phyloP scores from a whole-genome alignment of 1,140 invertebrate species.

The Laodelphax striatellus region DNA sequence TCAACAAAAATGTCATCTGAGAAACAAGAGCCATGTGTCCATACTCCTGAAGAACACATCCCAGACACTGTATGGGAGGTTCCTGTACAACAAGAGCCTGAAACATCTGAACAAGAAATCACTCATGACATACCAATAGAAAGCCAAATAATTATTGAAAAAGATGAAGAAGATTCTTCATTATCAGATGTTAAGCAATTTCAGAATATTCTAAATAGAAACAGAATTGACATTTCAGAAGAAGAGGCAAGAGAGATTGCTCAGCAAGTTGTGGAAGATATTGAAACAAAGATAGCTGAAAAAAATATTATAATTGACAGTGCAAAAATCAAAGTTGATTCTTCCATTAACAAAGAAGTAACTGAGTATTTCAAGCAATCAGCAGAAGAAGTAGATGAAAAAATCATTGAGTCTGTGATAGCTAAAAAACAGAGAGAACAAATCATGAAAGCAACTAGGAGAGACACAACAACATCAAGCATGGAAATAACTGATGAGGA shows the following conservation, averaged over 20 bases:
- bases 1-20: not conserved
- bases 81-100: conserved; percentile 38
- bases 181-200: conserved; percentile 15
- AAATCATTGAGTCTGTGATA: conserved; percentile 37
- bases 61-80: conserved; percentile 51
- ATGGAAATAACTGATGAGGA: conserved; percentile 59
- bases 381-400: conserved; percentile 33
- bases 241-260: conserved; percentile 34
- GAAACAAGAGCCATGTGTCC: conserved; percentile 24
- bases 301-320: conserved; percentile 22
- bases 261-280: conserved; percentile 38
- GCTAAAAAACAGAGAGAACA: conserved; percentile 35
- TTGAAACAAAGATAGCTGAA: conserved; percentile 38
- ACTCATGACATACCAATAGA: conserved; percentile 28
- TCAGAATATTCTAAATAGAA: conserved; percentile 7
- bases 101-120: conserved; percentile 22
- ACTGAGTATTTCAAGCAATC: conserved; percentile 32
- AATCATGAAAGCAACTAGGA: conserved; percentile 31
- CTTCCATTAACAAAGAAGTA: conserved; percentile 27
- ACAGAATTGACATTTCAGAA: conserved; percentile 22
- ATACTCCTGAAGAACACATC: conserved; percentile 42
- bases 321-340: conserved; percentile 11
- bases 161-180: conserved; percentile 26
- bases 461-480: conserved; percentile 44
- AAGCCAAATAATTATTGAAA: conserved; percentile 27